Evolutionary conservation across 1,140 invertebrate species (phyloP).

Genomic region (Aricia agestis): DNA sequence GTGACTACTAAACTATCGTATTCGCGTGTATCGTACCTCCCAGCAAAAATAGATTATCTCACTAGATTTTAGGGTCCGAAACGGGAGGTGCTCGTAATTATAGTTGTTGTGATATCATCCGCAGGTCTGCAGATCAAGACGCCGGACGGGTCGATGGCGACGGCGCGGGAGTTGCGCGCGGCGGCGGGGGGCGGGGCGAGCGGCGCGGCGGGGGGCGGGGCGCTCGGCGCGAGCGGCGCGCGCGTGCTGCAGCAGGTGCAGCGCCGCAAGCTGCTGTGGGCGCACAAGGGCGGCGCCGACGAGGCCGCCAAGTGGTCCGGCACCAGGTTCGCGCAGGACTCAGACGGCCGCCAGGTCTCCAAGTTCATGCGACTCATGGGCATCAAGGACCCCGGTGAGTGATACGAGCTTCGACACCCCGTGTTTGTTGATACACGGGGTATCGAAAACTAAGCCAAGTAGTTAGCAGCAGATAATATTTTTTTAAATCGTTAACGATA

Average conservation of each 20-base stretch:
- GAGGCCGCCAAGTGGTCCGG: conserved; percentile 85
- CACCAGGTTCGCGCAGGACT: conserved; percentile 90
- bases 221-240: conserved; percentile 14
- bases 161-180: conserved; percentile 65
- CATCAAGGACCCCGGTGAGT: conserved; percentile 82
- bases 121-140: conserved; percentile 72
- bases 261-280: conserved; percentile 93
- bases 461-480: too few relatives aligned
- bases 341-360: conserved; percentile 92
- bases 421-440: too few relatives aligned
- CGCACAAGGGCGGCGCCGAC: conserved; percentile 79
- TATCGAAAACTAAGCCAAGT: too few relatives aligned
- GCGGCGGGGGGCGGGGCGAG: conserved; percentile 50
- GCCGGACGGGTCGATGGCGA: conserved; percentile 70
- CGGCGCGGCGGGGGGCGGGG: conserved; percentile 51
- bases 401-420: too few relatives aligned
- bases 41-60: background rate
- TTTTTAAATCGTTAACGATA: too few relatives aligned
- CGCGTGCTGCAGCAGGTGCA: conserved; percentile 63
- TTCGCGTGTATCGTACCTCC: too few relatives aligned
- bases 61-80: too few relatives aligned
- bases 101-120: too few relatives aligned
- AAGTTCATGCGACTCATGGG: conserved; percentile 98
- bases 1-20: too few relatives aligned
- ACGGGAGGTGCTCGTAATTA: too few relatives aligned